Evolutionary conservation across 2,888 invertebrate species (phyloP).

Genomic region (Gonocerus acuteangulatus): DNA sequence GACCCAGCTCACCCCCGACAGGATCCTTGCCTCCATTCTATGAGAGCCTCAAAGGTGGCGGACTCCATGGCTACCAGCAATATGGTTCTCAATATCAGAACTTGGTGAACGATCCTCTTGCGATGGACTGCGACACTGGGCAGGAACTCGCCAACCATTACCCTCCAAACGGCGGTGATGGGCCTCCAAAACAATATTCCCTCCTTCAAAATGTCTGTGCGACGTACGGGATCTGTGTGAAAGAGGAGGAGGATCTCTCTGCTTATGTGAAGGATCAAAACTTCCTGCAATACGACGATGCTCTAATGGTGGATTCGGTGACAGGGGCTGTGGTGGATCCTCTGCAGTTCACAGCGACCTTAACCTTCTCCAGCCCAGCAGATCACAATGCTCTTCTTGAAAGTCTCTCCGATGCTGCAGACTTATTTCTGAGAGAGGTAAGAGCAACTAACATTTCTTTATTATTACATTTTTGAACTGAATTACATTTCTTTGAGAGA

Average conservation of each 20-base stretch:
- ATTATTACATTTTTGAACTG: no score
- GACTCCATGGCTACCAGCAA: slow-evolving; percentile 43
- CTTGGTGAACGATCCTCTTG: slow-evolving; percentile 59
- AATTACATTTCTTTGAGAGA: no score
- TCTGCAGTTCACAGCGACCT: slow-evolving; percentile 70
- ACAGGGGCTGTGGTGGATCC: slow-evolving; percentile 70
- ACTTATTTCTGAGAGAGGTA: slow-evolving; percentile 58
- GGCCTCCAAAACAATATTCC: slow-evolving; percentile 62
- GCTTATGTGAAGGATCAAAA: slow-evolving; percentile 45
- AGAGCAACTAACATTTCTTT: slow-evolving; percentile 6
- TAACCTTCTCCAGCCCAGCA: slow-evolving; percentile 69
- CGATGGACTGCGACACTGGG: slow-evolving; percentile 69
- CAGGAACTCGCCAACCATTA: slow-evolving; percentile 48
- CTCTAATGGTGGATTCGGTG: slow-evolving; percentile 75
- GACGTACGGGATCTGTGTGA: slow-evolving; percentile 65
- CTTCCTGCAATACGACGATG: slow-evolving; percentile 49
- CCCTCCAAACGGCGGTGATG: slow-evolving; percentile 44
- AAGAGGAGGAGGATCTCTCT: slow-evolving; percentile 55
- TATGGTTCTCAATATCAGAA: slow-evolving; percentile 54
- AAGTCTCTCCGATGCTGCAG: slow-evolving; percentile 69
- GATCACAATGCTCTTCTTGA: slow-evolving; percentile 63
- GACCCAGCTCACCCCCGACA: slow-evolving; percentile 79
- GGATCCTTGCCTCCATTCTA: slow-evolving; percentile 84
- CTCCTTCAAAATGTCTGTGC: slow-evolving; percentile 67
- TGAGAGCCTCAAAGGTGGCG: slow-evolving; percentile 71